Evolutionary conservation across 1,140 invertebrate species (phyloP), one percentile per base, ranked within the genome.

Genomic region (Diorhabda carinulata): DNA sequence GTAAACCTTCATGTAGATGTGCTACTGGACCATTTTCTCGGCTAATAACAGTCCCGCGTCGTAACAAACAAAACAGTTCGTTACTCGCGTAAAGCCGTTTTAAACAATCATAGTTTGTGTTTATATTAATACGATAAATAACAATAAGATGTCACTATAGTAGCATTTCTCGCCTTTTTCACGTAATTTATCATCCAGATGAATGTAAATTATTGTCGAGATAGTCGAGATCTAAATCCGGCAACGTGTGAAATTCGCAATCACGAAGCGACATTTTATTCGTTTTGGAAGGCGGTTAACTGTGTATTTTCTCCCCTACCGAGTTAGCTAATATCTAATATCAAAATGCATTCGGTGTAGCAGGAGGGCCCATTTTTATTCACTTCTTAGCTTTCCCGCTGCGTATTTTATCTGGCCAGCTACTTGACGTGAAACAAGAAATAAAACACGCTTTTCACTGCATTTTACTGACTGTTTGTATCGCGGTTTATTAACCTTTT

Each of bases 311-410:
- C 60, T 60, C 58, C 66, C 43, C 59, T 45, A 25, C 43, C n/a
- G 66, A 59, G 59, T 43, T 44, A 59, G 66, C 72, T 74, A 74
- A 74, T 74, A 72, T 74, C 73, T 74, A 72, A 74, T 74, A 74
- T 74, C 70, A 72, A 68, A 74, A 74, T 68, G 73, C 69, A 74
- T 67, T 72, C 61, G 69, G 56, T 65, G 70, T 65, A 43, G 61
- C 66, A 62, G 66, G 69, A 71, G 72, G 72, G 65, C 66, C 58
- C 62, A 71, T 62, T 68, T 66, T 65, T 57, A 60, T 66, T 8
- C n/a, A 52, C 45, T 64, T 56, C 10, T 56, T 5, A 64, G 4
- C 52, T 9, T 9, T 44, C 63, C 10, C 63, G 63, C 45, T 64
- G 45, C 6, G 52, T n/a, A n/a, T 60, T 64, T 52, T 64, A 47